Evolutionary conservation across 2,113 vertebrate genomes (phyloP), one percentile per base, ranked within the genome.

Genomic region (Labeo catla): DNA sequence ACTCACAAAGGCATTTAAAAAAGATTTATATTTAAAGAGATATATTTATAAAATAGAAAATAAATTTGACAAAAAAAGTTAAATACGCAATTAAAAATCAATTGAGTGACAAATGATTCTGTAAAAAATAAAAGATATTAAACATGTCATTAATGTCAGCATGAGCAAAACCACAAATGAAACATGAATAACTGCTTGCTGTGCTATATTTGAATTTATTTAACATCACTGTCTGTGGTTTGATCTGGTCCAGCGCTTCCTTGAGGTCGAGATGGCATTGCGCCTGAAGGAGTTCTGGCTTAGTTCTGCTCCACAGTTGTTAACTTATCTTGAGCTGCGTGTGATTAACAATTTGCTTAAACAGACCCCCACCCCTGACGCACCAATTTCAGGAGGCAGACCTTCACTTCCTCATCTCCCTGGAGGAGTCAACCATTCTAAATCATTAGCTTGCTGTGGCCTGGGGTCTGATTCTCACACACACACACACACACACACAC

Each of bases 331-430:
- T 93, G 92, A 94, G 87, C 88, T 89, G 90, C 89, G 81, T 90
- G 90, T 93, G 92, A 94, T 94, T 93, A 93, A 92, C 91, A 90
- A 91, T 92, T 92, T 89, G 89, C 90, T 92, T 83, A 88, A 92
- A 91, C 87, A 91, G 81, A 87, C 66, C 90, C 78, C 76, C 91
- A 90, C 89, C 91, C 88, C 66, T 77, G 81, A 85, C 80, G 86
- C 84, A 54, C 73, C 90, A 89, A 92, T 93, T 92, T 90, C 45
- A 91, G 87, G 73, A 86, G 90, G 85, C 89, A 90, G 91, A 92
- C 88, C 88, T 70, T 89, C 89, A 91, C 92, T 94, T 93, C 93
- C 92, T 94, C 89, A 89, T 80, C 88, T 89, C 83, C 92, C 78
- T 83, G 52, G 86, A 86, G 90, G 81, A 91, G 90, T 87, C 86